These are phyloP conservation scores for Fregetta grallaria DNA, from an alignment of 2,113 vertebrate genomes.

Conservation along the genomic window DNA sequence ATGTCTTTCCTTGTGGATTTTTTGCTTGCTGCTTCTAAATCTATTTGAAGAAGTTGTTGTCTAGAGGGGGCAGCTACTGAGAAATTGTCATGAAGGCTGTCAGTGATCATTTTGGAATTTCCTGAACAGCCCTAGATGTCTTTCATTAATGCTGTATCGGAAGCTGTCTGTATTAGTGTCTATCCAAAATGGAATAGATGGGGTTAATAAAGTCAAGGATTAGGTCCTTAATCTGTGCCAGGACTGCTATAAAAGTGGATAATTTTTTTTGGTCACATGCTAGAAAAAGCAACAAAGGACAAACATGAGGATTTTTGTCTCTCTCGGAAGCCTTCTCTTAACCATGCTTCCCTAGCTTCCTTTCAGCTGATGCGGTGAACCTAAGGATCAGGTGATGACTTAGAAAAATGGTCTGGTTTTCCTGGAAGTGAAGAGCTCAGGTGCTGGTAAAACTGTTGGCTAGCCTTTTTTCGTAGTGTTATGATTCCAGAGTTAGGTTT, in stretches of 20 bases:
- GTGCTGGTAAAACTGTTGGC: not conserved
- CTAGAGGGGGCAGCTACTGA: not conserved
- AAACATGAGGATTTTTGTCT: not conserved
- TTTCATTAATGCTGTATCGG: not conserved
- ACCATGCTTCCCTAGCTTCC: not conserved
- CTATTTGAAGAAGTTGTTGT: not conserved
- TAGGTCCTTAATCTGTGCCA: not conserved
- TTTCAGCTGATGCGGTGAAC: not conserved
- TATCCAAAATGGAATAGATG: not conserved
- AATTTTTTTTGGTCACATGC: not conserved
- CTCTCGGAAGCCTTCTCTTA: not conserved
- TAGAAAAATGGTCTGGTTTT: not conserved
- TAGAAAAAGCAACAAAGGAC: not conserved
- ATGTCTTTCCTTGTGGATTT: not conserved
- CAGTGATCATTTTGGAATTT: not conserved
- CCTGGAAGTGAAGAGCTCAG: not conserved
- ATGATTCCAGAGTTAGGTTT: not conserved
- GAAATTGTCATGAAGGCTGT: not conserved
- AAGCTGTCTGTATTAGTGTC: not conserved
- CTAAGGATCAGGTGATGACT: not conserved
- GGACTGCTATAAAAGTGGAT: not conserved
- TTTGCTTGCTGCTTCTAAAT: not conserved
- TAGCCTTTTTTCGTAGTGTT: not conserved
- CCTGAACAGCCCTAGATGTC: not conserved
- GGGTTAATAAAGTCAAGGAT: conserved; percentile 16